Evolutionary conservation across 2,113 vertebrate genomes (phyloP).

Genomic region (Vombatus ursinus): DNA sequence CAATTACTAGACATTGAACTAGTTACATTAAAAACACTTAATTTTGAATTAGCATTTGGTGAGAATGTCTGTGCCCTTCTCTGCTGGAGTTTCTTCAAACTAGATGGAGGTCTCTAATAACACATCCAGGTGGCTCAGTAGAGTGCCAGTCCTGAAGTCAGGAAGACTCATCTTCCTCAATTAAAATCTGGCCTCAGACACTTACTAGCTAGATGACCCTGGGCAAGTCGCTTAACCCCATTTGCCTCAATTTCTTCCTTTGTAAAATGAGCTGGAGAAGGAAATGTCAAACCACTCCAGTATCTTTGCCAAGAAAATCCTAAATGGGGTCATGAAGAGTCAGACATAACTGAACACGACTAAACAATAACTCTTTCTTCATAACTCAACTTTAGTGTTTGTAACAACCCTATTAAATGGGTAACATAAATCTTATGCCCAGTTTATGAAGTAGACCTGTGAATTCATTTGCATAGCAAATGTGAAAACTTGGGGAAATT

Average conservation of each 20-base stretch:
- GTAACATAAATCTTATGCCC: too few relatives aligned
- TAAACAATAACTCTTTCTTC: too few relatives aligned
- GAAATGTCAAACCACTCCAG: neutral
- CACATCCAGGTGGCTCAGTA: neutral
- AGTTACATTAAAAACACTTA: too few relatives aligned
- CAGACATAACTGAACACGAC: neutral
- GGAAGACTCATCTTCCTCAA: too few relatives aligned
- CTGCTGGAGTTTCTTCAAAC: too few relatives aligned
- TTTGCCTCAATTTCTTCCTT: neutral
- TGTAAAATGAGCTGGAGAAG: neutral
- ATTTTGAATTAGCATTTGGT: neutral
- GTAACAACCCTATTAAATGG: too few relatives aligned
- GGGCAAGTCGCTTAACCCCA: neutral
- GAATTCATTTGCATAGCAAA: too few relatives aligned
- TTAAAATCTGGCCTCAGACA: neutral
- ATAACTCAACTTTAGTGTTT: too few relatives aligned
- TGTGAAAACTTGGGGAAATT: too few relatives aligned
- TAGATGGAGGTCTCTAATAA: neutral
- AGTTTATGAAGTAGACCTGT: too few relatives aligned
- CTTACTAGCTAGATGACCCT: neutral
- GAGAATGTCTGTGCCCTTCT: too few relatives aligned
- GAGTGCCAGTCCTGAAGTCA: neutral
- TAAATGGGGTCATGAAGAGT: neutral
- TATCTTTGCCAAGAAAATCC: neutral
- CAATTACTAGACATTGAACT: too few relatives aligned